Conservation (phyloP, 2,113 vertebrate species). For the Arvicanthis niloticus region DNA sequence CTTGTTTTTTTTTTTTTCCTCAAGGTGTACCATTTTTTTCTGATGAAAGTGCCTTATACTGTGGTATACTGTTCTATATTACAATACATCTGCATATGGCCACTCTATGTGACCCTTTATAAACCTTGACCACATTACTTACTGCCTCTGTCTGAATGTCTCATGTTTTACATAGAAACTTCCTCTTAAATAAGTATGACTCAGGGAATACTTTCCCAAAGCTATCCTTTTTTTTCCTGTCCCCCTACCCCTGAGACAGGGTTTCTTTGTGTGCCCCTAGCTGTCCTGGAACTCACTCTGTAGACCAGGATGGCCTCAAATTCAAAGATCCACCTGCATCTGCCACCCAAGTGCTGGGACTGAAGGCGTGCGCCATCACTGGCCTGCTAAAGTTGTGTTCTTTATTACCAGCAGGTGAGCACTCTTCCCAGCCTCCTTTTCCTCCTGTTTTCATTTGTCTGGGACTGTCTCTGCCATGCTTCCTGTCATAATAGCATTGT, state of each 20-base stretch:
- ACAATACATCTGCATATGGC: neutral
- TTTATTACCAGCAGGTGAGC: neutral
- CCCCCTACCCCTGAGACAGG: neutral
- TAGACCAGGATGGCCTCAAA: neutral
- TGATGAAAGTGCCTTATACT: neutral
- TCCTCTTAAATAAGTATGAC: neutral
- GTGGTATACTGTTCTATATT: neutral
- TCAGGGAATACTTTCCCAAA: neutral
- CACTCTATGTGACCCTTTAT: neutral
- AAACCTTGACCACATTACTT: neutral
- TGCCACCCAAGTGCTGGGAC: neutral
- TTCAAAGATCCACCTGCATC: neutral
- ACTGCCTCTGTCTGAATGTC: neutral
- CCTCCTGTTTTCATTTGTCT: constrained; percentile 31
- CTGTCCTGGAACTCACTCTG: neutral
- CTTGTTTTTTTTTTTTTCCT: neutral
- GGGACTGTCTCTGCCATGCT: neutral
- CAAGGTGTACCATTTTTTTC: neutral
- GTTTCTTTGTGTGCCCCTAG: neutral
- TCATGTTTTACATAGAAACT: neutral
- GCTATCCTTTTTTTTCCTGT: neutral
- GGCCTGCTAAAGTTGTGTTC: neutral
- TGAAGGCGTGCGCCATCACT: neutral
- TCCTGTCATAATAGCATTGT: neutral
- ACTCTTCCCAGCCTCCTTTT: neutral